Conservation (phyloP, 2,113 vertebrate species). For the Gulo gulo region DNA sequence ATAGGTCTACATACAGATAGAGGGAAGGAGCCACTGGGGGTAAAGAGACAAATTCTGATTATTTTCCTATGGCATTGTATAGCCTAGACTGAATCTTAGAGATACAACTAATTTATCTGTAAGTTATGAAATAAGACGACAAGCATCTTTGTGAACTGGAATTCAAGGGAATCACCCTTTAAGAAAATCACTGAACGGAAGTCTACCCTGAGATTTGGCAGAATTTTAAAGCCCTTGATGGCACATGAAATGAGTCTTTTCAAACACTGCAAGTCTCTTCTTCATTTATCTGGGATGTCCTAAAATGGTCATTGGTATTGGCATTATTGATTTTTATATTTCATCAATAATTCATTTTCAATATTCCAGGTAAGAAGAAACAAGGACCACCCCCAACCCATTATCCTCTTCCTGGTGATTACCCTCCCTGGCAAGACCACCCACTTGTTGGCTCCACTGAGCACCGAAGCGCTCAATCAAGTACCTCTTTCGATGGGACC, state of each 20-base stretch:
- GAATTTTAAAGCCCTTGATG: background rate
- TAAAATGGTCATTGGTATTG: slow-evolving; percentile 19
- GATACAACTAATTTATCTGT: background rate
- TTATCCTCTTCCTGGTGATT: background rate
- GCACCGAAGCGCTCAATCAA: slow-evolving; percentile 63
- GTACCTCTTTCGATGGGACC: slow-evolving; percentile 99
- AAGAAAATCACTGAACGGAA: background rate
- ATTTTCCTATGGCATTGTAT: background rate
- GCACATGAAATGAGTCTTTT: background rate
- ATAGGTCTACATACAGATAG: background rate
- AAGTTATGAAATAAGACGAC: background rate
- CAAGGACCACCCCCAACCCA: background rate
- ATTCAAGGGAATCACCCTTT: background rate
- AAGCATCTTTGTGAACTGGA: background rate
- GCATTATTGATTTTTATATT: background rate
- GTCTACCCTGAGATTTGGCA: background rate
- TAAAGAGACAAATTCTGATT: background rate
- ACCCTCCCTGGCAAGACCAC: background rate
- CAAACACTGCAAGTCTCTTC: background rate
- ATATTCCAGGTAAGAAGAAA: slow-evolving; percentile 26
- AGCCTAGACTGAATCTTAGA: background rate
- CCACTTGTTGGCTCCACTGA: background rate
- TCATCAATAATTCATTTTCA: background rate
- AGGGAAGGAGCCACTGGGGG: background rate
- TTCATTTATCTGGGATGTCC: background rate